Evolutionary conservation across 2,888 invertebrate genomes (phyloP), one percentile per base, ranked within the genome.

Genomic region (Drosophila robusta): DNA sequence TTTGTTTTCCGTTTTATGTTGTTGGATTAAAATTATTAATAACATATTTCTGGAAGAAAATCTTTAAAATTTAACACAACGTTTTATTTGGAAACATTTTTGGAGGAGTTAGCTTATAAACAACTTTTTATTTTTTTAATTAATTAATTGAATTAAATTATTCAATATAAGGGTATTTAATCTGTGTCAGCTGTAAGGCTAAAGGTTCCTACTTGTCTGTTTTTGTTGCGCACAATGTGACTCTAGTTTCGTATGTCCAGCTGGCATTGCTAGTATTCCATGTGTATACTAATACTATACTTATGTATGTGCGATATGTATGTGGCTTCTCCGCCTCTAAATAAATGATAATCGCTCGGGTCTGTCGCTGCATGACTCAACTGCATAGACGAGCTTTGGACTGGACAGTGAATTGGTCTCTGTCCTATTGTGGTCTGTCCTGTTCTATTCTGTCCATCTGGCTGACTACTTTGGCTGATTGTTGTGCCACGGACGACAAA

Each of bases 301-400:
- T 38, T 44, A 24, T 56, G 38, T 36, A 44, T 49, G 41, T 44
- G 34, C 36, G 39, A 39, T 44, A 16, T 44, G 46, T 41, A 12
- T 42, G 57, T 70, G 50, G 36, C 38, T 29, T 42, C 56, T 50
- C 34, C 46, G 64, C 39, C 60, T 73, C 78, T 83, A 68, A 83
- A 83, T 83, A 80, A 80, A 82, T 75, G 64, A 83, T 85, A 82
- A 82, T 73, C 72, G 71, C 75, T 49, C 45, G 54, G 55, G 57
- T 63, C 55, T 62, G 64, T 70, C 55, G 56, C 57, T 68, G 62
- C 69, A 73, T 78, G 73, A 68, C 71, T 80, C 71, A 67, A 78
- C 67, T 74, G 69, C 76, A 84, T 67, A 56, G 65, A 65, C 45
- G 52, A 65, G 67, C 65, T 52, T 51, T 34, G 32, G 45, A 14